Base-by-base conservation (phyloP, 2,888 invertebrate species). In the Mimumesa dahlbomi region DNA sequence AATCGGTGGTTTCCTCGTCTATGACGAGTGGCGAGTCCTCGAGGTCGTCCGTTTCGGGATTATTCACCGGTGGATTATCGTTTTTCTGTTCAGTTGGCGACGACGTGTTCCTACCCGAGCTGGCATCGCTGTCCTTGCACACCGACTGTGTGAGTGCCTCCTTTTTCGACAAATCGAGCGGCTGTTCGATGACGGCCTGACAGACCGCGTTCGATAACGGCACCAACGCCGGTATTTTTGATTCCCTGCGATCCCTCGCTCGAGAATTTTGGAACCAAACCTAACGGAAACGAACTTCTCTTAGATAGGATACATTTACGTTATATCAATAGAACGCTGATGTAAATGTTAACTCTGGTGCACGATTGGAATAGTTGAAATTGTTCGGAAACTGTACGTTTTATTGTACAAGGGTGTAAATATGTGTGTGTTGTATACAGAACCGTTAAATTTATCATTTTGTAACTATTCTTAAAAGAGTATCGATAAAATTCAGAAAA, bases 211-310 rank as follows among this genome's bases (percentile, higher is more conserved):
- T 84, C 21, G 82, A 82, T 54, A 89, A 83, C 73, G 89, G 90
- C 70, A 89, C 85, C 48, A 87, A 69, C 4, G 77, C 86, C 22
- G 84, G 88, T 56, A 83, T 85, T 46, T 83, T 86, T 25, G 84
- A 87, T 85, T 94, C 93, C 53, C 96, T 93, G 46, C 97, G 93
- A 85, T 97, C 97, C 54, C 97, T 92, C 0, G 98, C 98, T 74
- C 98, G 92, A 75, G 96, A 96, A 89, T 98, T 98, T 91, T 98
- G 98, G 88, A 98, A 98, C 98, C 98, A 98, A 4, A 98, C 98
- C 91, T 98, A 95, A 18, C 1, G 19, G 5, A 42, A 34, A 34
- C n/a, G n/a, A n/a, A n/a, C n/a, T n/a, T n/a, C n/a, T n/a, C n/a
- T n/a, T n/a, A n/a, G n/a, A n/a, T n/a, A n/a, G n/a, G n/a, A n/a